Evolutionary conservation across 1,140 invertebrate genomes (phyloP), one percentile per base, ranked within the genome.

Genomic region (Tetraneura akinire): DNA sequence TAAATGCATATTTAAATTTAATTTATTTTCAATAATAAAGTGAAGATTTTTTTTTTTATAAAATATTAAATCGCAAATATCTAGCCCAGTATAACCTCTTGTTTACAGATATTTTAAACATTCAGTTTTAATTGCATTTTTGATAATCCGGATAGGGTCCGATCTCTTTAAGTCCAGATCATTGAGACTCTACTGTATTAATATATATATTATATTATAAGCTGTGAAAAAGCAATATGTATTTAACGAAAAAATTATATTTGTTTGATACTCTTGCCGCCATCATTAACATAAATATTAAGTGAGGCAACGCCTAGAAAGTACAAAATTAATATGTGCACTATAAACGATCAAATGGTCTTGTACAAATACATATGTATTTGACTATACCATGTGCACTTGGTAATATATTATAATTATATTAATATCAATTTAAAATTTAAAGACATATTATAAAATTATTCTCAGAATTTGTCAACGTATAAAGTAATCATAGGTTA

Each of bases 281-380:
- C 55, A 49, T 37, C 42, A 71, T 10, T n/a, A 71, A 71, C 10
- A 47, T n/a, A 0, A 23, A 71, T 26, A 49, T 47, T 62, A 55
- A 62, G 37, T 45, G 74, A 60, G 74, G 74, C 37, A 78, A 78
- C 74, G 74, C 74, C 74, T 78, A 51, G 18, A 78, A 78, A 78
- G 74, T n/a, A 78, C 74, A 60, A 60, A 26, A 42, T 55, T 62
- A 6, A 78, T 78, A 78, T 78, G 45, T 62, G 74, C 74, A 78
- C 74, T 47, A 37, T 37, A 78, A 78, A 78, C 74, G 55, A 78
- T 78, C 55, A 78, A 78, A 78, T 18, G 9, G 16, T 29, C 26
- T 47, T 6, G 18, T 45, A 55, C 29, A 78, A 78, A 74, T 74
- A 37, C 14, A 49, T 14, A 13, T 62, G 21, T 45, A 78, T 78